phyloP scores from a whole-genome alignment of 92 coral and sea anemone species.

The Palythoa heliodiscus region DNA sequence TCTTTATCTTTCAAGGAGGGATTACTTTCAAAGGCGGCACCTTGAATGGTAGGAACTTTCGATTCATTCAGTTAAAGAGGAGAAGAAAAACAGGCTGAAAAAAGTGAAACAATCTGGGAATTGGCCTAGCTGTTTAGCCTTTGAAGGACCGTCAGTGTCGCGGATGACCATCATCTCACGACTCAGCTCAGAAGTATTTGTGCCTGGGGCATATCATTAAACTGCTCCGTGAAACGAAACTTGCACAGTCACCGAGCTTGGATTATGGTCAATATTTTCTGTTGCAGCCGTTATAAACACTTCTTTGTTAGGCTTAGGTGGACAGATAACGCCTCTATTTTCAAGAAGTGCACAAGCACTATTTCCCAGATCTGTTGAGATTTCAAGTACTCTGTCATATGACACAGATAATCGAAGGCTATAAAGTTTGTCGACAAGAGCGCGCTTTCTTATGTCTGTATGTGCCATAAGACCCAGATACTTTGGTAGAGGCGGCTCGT shows the following conservation, averaged over 20 bases:
- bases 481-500: no score
- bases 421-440: conserved; percentile 42
- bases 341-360: conserved; percentile 53
- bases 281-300: conserved; percentile 29
- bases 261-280: conserved; percentile 65
- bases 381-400: conserved; percentile 61
- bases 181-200: conserved; percentile 50
- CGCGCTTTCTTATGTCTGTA: no score
- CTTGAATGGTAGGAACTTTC: conserved; percentile 55
- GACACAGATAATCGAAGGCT: conserved; percentile 65
- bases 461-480: no score
- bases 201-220: conserved; percentile 57
- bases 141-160: conserved; percentile 6
- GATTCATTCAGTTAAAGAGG: conserved; percentile 52
- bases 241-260: not conserved
- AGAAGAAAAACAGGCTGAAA: conserved; percentile 49
- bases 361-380: conserved; percentile 71
- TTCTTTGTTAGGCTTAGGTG: conserved; percentile 42
- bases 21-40: conserved; percentile 64
- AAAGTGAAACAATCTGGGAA: conserved; percentile 57
- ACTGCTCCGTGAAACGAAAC: conserved; percentile 37
- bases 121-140: conserved; percentile 53
- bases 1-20: conserved; percentile 43
- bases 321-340: conserved; percentile 66
- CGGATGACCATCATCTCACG: conserved; percentile 22